Evolutionary conservation across 2,888 invertebrate genomes (phyloP).

Genomic region (Agrilus mali): DNA sequence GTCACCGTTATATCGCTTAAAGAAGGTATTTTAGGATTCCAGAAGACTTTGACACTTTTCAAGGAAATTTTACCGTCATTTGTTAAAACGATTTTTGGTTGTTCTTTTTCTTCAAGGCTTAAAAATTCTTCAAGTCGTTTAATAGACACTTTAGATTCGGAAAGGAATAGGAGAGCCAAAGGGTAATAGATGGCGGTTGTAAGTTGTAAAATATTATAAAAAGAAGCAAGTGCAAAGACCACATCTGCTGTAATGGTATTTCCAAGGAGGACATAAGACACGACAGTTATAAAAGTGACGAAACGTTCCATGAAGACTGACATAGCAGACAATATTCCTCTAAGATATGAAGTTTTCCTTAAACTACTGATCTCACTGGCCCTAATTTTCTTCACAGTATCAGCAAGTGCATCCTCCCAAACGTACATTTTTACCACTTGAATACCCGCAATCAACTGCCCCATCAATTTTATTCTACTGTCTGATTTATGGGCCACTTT

Average conservation of each 20-base stretch:
- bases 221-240: conserved; percentile 32
- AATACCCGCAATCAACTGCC: conserved; percentile 56
- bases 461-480: conserved; percentile 52
- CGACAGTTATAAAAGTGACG: conserved; percentile 64
- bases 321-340: conserved; percentile 52
- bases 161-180: conserved; percentile 41
- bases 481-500: conserved; percentile 41
- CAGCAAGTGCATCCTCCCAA: conserved; percentile 54
- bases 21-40: conserved; percentile 17
- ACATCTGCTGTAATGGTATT: conserved; percentile 41
- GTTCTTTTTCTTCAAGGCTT: conserved; percentile 40
- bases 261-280: conserved; percentile 57
- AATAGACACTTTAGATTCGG: conserved; percentile 44
- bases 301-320: conserved; percentile 74
- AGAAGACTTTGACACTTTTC: conserved; percentile 21
- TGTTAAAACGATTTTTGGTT: conserved; percentile 10
- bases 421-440: conserved; percentile 64
- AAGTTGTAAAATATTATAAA: conserved; percentile 36
- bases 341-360: conserved; percentile 41
- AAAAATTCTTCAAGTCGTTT: conserved; percentile 43
- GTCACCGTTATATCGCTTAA: conserved; percentile 31
- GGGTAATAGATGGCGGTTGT: conserved; percentile 49
- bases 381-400: conserved; percentile 11
- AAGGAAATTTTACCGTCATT: conserved; percentile 7
- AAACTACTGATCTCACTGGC: conserved; percentile 15